phyloP scores from a whole-genome alignment of 1,140 invertebrate genomes.

The Leptonema lineaticorne region DNA sequence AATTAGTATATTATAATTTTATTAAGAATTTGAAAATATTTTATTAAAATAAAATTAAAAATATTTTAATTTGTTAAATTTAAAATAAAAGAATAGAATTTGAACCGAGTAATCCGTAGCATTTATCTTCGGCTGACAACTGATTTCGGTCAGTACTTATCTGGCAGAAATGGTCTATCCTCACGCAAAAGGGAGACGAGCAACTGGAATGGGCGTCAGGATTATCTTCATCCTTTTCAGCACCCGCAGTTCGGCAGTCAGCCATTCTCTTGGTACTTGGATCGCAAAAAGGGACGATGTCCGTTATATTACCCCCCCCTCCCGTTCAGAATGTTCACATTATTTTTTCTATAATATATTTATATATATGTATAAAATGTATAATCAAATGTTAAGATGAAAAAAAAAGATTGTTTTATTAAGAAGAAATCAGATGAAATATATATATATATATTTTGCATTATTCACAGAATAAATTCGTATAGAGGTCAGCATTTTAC shows the following conservation, averaged over 20 bases:
- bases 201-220: neutral
- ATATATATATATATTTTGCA: neutral
- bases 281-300: neutral
- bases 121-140: constrained; percentile 43
- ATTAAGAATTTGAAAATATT: neutral
- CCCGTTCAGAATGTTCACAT: neutral
- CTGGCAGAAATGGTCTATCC: constrained; percentile 37
- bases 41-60: neutral
- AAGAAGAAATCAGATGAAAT: neutral
- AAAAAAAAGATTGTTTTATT: too few species aligned
- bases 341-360: constrained; percentile 11
- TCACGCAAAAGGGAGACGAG: constrained; percentile 16
- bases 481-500: neutral
- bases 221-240: constrained; percentile 28
- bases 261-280: constrained; percentile 23
- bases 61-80: too few species aligned
- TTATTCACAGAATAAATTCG: neutral
- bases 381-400: neutral
- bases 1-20: neutral
- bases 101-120: constrained; percentile 24
- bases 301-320: neutral
- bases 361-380: too few species aligned
- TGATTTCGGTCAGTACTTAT: constrained; percentile 43
- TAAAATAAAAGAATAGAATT: too few species aligned
- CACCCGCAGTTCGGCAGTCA: constrained; percentile 13